Evolutionary conservation across 2,888 invertebrate genomes (phyloP).

Genomic region (Mechanitis messenoides): DNA sequence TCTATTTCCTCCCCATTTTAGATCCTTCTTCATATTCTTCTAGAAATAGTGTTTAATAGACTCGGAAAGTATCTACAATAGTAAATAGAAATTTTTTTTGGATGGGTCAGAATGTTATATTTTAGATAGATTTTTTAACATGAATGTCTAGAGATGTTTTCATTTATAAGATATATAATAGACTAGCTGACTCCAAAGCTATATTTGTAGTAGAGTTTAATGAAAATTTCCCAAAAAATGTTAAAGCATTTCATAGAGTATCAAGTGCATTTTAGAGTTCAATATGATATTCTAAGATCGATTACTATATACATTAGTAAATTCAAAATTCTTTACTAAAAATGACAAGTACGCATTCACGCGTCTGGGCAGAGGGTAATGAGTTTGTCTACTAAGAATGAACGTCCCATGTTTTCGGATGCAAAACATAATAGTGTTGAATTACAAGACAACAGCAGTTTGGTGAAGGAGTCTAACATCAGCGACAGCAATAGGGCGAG

Average conservation of each 20-base stretch:
- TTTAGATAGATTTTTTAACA: conserved; percentile 51
- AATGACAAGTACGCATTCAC: conserved; percentile 4
- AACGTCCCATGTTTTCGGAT: conserved; percentile 24
- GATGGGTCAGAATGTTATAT: conserved; percentile 71
- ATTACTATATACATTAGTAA: conserved; percentile 54
- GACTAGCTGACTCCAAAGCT: conserved; percentile 69
- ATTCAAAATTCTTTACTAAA: conserved; percentile 52
- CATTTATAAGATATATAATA: conserved; percentile 52
- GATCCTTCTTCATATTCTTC: conserved; percentile 48
- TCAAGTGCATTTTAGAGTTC: conserved; percentile 70
- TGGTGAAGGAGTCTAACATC: conserved; percentile 59
- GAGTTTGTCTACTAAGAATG: conserved; percentile 31
- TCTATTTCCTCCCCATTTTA: conserved; percentile 37
- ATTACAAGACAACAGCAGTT: conserved; percentile 56
- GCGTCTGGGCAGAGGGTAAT: conserved; percentile 16
- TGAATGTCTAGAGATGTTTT: conserved; percentile 62
- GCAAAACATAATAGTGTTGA: conserved; percentile 50
- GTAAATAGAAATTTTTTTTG: conserved; percentile 60
- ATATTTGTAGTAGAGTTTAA: conserved; percentile 65
- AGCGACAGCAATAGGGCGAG: conserved; percentile 69
- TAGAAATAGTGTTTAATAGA: conserved; percentile 61
- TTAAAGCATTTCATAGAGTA: conserved; percentile 63
- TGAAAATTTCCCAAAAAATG: conserved; percentile 51
- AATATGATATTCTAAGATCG: conserved; percentile 51
- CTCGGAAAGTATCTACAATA: conserved; percentile 38